These are phyloP conservation scores for Semnornis frantzii DNA, from an alignment of 2,113 vertebrate species.

Conservation along the genomic window DNA sequence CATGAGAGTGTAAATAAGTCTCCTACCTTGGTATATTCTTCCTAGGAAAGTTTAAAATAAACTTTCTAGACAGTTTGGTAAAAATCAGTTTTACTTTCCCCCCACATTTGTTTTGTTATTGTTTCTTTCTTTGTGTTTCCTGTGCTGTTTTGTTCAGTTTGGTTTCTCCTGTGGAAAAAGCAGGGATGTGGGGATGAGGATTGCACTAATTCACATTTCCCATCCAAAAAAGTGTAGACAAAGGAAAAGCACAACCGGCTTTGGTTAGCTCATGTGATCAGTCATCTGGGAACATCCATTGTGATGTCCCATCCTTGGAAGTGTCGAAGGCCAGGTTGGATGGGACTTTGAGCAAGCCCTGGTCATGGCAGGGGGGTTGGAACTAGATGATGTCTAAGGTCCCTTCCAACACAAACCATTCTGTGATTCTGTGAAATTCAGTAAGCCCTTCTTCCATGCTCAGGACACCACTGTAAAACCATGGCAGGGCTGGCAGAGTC, in stretches of 20 bases:
- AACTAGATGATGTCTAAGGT: too few species aligned
- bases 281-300: neutral
- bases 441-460: rapidly evolving
- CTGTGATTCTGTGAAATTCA: neutral
- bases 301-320: neutral
- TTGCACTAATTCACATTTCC: neutral
- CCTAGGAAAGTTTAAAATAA: neutral
- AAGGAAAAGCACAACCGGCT: neutral
- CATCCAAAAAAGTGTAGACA: neutral
- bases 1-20: neutral
- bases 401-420: too few species aligned
- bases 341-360: too few species aligned
- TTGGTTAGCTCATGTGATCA: neutral
- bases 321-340: too few species aligned
- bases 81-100: neutral
- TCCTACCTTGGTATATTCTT: neutral
- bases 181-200: neutral
- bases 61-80: neutral
- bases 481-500: neutral
- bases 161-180: neutral
- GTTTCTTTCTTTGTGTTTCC: neutral
- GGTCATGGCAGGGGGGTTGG: too few species aligned
- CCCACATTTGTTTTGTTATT: neutral
- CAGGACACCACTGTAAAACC: neutral
- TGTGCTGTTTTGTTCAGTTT: neutral